These are phyloP conservation scores for Tenthredo notha DNA, from an alignment of 2,888 invertebrate genomes.

Conservation along the genomic window DNA sequence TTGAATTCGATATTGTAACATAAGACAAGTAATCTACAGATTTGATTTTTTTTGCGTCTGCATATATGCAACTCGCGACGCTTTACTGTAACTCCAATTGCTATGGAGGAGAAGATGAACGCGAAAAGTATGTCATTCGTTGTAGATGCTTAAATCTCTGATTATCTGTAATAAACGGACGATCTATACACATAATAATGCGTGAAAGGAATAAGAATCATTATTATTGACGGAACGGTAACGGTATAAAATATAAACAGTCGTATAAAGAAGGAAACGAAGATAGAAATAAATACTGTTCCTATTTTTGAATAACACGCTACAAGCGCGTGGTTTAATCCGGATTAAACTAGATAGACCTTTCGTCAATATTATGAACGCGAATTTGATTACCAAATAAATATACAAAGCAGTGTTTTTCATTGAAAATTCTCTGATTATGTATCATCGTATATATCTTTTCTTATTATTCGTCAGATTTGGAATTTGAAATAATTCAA, in stretches of 20 bases:
- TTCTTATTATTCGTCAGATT: not conserved
- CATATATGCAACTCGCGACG: not conserved
- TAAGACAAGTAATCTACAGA: no score
- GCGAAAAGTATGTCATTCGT: not conserved
- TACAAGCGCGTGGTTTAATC: no score
- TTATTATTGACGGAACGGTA: no score
- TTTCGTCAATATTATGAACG: no score
- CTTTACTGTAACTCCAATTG: not conserved
- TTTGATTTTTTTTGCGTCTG: not conserved
- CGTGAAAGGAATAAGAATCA: not conserved
- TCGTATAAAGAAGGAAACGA: no score
- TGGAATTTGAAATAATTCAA: not conserved
- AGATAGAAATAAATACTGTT: no score
- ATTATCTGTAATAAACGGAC: not conserved
- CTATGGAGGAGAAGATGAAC: not conserved
- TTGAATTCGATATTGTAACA: not conserved
- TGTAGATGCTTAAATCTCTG: not conserved
- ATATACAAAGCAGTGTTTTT: no score
- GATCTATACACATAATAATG: not conserved
- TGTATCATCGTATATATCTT: not conserved
- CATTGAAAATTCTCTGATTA: no score
- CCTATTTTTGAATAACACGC: no score
- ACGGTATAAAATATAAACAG: no score
- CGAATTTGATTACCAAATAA: no score
- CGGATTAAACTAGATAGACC: no score